phyloP scores from a whole-genome alignment of 2,797 vertebrate species.

The Poeciliopsis turneri region DNA sequence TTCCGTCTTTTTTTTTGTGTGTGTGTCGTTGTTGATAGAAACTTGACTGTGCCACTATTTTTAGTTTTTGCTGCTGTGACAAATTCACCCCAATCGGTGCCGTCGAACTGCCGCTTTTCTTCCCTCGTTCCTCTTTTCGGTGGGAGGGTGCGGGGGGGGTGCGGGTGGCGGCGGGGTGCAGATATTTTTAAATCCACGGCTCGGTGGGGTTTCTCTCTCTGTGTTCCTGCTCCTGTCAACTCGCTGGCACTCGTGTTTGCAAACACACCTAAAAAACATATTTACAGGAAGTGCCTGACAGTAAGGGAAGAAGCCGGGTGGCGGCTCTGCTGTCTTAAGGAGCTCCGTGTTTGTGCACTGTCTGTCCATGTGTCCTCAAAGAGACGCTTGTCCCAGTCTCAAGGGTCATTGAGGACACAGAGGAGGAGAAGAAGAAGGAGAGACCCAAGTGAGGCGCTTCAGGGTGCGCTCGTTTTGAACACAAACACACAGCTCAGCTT shows the following conservation, averaged over 20 bases:
- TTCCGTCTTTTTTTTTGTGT: neutral
- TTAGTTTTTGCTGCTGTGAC: slow-evolving; percentile 46
- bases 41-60: slow-evolving; percentile 1
- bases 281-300: slow-evolving; percentile 41
- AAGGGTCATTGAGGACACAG: slow-evolving; percentile 53
- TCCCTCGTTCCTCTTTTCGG: slow-evolving; percentile 53
- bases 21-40: neutral
- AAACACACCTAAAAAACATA: slow-evolving; percentile 48
- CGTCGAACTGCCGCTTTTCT: slow-evolving; percentile 48
- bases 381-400: slow-evolving; percentile 62
- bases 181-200: slow-evolving; percentile 66
- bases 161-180: neutral
- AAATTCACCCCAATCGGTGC: slow-evolving; percentile 49
- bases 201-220: slow-evolving; percentile 62
- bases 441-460: slow-evolving; percentile 54
- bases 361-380: slow-evolving; percentile 79
- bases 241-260: slow-evolving; percentile 48
- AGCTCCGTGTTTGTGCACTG: slow-evolving; percentile 23
- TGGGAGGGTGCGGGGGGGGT: neutral
- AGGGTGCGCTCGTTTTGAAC: slow-evolving; percentile 26
- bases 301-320: slow-evolving; percentile 1
- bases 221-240: slow-evolving; percentile 57
- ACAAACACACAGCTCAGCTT: slow-evolving; percentile 36
- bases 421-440: slow-evolving; percentile 1
- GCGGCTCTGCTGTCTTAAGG: slow-evolving; percentile 5